Evolutionary conservation across 2,113 vertebrate genomes (phyloP), one percentile per base, ranked within the genome.

Genomic region (Scalopus aquaticus): DNA sequence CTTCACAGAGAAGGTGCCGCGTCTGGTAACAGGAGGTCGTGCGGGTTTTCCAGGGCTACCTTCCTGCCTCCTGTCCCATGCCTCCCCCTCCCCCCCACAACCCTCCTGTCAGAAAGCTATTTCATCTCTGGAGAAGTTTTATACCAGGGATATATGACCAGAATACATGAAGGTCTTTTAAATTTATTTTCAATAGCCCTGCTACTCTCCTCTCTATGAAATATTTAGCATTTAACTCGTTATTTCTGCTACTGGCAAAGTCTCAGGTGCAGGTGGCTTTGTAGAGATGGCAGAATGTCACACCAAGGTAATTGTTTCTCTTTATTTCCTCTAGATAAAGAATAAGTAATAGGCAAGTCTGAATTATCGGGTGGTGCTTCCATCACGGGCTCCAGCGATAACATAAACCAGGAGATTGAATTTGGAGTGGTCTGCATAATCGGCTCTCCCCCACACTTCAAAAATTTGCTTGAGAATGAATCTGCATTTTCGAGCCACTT

Each of bases 191-290:
- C 95, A 90, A 76, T 94, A 3, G 6, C 94, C 91, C 85, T 20
- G 81, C 86, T 79, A 20, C 94, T 95, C 78, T 83, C 92, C 92
- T 89, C 81, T 82, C 84, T 96, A 93, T 96, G 96, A 97, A 97
- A 98, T 96, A 98, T 90, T 97, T 92, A 90, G 93, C 94, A 88
- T 97, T 97, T 93, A 98, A 97, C 81, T 92, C 64, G 80, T 97
- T 96, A 96, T 97, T 98, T 97, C 96, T 96, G 95, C 94, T 94
- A 90, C 96, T 62, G 82, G 96, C 90, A 70, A 88, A 97, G 89
- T 88, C 86, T 95, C 67, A 19, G 96, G 80, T 87, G 62, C 30
- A 9, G 37, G 67, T 60, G 94, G 97, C 95, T 97, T 95, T 97
- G 91, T 96, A 69, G 95, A 91, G 84, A 80, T 91, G 87, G 90